Base-by-base conservation (phyloP, 2,113 vertebrate genomes). In the Odontophorus gujanensis region DNA sequence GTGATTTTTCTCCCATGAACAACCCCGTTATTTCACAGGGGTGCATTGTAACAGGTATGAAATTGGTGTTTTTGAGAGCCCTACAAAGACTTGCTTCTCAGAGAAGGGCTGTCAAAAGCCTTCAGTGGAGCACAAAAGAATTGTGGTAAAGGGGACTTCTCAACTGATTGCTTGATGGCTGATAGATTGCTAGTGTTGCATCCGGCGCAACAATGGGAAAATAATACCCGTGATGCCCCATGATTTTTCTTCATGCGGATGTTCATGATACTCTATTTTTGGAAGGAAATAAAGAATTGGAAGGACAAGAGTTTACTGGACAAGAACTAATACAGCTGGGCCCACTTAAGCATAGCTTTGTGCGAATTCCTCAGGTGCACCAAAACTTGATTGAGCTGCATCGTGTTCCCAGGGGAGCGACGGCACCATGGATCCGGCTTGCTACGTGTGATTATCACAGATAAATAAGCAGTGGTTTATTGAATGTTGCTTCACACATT, bases 31-130 rank as follows among this genome's bases (percentile, higher is more conserved):
- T 78, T 78, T 63, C 66, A 4, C 47, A 26, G 61, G 55, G 69
- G 10, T 61, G 63, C 38, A 3, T 8, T 40, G 24, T 2, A 22
- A 2, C 77, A 6, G 2, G 0, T 0, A 4, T 16, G 32, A 9
- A 72, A 20, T 1, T 0, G 48, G 51, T 13, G 12, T 14, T 69
- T 24, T 67, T 43, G 66, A 9, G 2, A 15, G 11, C 28, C 51
- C 59, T 6, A 38, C 9, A 2, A 25, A 8, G 42, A 1, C 15
- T 4, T 5, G 2, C 14, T 36, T 17, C 28, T 71, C 91, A 68
- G 11, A 18, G 10, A 14, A 17, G 20, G 36, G 48, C 71, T 45
- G 21, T 1, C 26, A 14, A 67, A 34, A 21, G 45, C 21, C 32
- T 89, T n/a, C 78, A 50, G 55, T 75, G 3, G 5, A 6, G 32